Evolutionary conservation across 2,797 vertebrate species (phyloP), one percentile per base, ranked within the genome.

Genomic region (Sciurus vulgaris): DNA sequence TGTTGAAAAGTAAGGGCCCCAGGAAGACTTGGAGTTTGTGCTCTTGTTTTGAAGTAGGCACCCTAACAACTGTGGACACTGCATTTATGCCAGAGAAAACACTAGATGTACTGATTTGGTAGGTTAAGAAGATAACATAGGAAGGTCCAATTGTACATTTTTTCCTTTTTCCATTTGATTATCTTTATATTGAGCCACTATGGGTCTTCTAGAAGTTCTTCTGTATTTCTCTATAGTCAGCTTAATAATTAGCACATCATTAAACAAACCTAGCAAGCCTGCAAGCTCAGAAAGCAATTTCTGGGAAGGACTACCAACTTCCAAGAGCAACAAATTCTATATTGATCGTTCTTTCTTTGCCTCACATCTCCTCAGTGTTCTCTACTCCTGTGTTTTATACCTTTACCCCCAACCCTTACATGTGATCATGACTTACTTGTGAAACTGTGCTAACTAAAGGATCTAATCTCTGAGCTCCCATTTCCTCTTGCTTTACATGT

Each of bases 1-100:
- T 95, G n/a, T 92, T 95, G 91, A 96, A 92, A 87, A 78, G 65
- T 69, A 94, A 93, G 78, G 95, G 67, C 44, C 15, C 83, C 2
- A 20, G 44, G 76, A 91, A 74, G 72, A 35, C 69, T 87, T 72
- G 70, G 91, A 69, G 56, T 93, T 79, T 41, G 35, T 83, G 54
- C 28, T 89, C 72, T 95, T 92, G 35, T 95, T 94, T 94, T 92
- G 33, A 93, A 92, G 33, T 38, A 85, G 83, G 72, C 56, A 41
- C 41, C 47, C 33, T 83, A 81, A 41, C 1, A 74, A 56, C n/a
- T 86, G 5, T 56, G 72, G 44, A 22, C 33, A 63, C 63, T 33
- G 91, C 91, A 84, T 91, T 81, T 95, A 76, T 69, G 72, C 26
- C 2, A 28, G 67, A 94, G 67, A 93, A 84, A 92, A 70, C 30